Percentiles rank a stretch among this genome's conserved stretches.
phyloP scores from a whole-genome alignment of 2,797 vertebrate genomes.

The Ataeniobius toweri region DNA sequence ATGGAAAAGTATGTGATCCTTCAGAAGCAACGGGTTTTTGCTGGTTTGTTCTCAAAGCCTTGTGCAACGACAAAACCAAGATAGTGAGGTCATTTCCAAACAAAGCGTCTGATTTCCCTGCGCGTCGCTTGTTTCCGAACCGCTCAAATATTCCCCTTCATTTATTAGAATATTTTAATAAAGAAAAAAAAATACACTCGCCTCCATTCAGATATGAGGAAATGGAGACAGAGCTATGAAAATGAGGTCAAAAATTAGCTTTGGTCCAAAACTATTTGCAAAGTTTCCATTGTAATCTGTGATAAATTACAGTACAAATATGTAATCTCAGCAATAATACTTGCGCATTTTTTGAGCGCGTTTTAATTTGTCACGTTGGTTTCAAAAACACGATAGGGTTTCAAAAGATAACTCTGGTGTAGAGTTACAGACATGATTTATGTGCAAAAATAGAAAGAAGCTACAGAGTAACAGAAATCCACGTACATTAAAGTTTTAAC shows the following conservation, averaged over 20 bases:
- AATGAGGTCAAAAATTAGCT: not conserved
- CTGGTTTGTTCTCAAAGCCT: conserved; percentile 42
- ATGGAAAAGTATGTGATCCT: conserved; percentile 3
- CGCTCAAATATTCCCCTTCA: conserved; percentile 11
- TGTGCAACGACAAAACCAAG: conserved; percentile 40
- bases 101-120: conserved; percentile 28
- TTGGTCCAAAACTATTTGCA: not conserved
- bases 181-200: no score
- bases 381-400: no score
- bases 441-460: not conserved
- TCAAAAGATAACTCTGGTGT: no score
- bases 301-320: not conserved
- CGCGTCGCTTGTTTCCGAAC: not conserved
- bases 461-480: no score
- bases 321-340: no score
- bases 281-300: not conserved
- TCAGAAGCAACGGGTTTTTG: conserved; percentile 32
- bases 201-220: not conserved
- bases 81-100: conserved; percentile 62
- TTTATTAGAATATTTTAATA: not conserved
- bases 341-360: no score
- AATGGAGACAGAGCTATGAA: not conserved
- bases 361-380: no score
- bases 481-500: no score
- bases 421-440: not conserved